A percentile compares a stretch with the other conserved stretches of the same genome.
These are phyloP conservation scores for Dendrocincla fuliginosa DNA, from an alignment of 2,797 vertebrate genomes.

Conservation along the genomic window DNA sequence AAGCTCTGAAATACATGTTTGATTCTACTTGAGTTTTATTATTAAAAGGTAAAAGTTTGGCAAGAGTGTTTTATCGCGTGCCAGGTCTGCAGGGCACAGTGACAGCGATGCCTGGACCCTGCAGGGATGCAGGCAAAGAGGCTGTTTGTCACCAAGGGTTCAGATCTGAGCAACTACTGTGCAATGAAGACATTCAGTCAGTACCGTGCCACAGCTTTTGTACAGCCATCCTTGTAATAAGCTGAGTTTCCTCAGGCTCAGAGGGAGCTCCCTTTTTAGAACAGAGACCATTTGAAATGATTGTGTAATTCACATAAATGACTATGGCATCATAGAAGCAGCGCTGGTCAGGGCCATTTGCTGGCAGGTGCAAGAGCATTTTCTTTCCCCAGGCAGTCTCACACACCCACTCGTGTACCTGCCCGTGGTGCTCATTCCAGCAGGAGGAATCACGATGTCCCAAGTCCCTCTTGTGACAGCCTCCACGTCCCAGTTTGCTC, in stretches of 20 bases:
- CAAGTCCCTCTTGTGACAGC: background rate
- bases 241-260: background rate
- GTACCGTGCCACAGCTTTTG: background rate
- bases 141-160: background rate
- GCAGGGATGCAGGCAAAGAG: background rate
- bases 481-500: accelerated
- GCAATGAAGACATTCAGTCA: background rate
- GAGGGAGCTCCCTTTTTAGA: background rate
- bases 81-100: background rate
- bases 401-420: background rate
- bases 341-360: background rate
- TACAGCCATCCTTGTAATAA: background rate
- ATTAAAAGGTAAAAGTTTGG: background rate
- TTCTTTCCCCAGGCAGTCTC: background rate
- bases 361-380: background rate
- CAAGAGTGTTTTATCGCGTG: background rate
- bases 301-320: background rate
- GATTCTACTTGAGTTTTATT: background rate
- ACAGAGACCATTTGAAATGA: background rate
- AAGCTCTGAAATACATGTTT: background rate
- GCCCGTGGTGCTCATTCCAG: background rate
- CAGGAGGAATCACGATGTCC: constrained; percentile 12
- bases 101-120: background rate
- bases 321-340: background rate
- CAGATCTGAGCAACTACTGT: background rate